phyloP scores from a whole-genome alignment of 2,888 invertebrate genomes.

The Cordilura impudica region DNA sequence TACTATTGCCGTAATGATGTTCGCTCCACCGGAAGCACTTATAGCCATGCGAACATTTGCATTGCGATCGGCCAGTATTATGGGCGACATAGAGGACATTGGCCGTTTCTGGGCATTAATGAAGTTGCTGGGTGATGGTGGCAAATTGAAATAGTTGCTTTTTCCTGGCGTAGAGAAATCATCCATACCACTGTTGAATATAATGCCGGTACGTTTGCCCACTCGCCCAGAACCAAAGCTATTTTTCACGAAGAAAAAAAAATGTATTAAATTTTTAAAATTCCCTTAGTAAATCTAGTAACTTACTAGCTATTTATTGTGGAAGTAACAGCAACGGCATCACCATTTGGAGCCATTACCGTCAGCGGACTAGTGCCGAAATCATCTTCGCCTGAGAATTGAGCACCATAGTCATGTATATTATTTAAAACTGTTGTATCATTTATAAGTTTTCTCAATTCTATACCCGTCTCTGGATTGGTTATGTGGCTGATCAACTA shows the following conservation, averaged over 20 bases:
- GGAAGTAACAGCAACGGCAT: constrained; percentile 94
- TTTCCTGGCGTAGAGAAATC: constrained; percentile 91
- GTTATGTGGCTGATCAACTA: constrained; percentile 73
- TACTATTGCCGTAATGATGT: constrained; percentile 89
- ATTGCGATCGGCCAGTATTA: constrained; percentile 84
- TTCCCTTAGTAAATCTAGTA: background rate
- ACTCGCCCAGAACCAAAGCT: constrained; percentile 91
- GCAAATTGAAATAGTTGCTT: constrained; percentile 85
- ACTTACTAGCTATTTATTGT: constrained; percentile 88
- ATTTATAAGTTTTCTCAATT: constrained; percentile 82
- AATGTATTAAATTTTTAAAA: background rate
- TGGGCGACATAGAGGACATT: constrained; percentile 93
- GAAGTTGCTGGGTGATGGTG: constrained; percentile 89
- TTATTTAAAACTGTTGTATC: constrained; percentile 84
- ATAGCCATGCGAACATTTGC: constrained; percentile 83
- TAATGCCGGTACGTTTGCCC: constrained; percentile 90
- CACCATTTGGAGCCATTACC: constrained; percentile 90
- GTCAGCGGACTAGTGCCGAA: constrained; percentile 96
- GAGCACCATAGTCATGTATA: constrained; percentile 85
- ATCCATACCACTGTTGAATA: constrained; percentile 97
- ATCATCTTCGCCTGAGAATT: constrained; percentile 77
- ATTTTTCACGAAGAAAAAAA: background rate
- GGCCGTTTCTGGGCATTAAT: constrained; percentile 90
- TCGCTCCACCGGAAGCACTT: constrained; percentile 93
- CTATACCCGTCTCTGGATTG: constrained; percentile 77